These are phyloP conservation scores for Pecten maximus DNA, from an alignment of 2,888 invertebrate genomes.

Conservation along the genomic window DNA sequence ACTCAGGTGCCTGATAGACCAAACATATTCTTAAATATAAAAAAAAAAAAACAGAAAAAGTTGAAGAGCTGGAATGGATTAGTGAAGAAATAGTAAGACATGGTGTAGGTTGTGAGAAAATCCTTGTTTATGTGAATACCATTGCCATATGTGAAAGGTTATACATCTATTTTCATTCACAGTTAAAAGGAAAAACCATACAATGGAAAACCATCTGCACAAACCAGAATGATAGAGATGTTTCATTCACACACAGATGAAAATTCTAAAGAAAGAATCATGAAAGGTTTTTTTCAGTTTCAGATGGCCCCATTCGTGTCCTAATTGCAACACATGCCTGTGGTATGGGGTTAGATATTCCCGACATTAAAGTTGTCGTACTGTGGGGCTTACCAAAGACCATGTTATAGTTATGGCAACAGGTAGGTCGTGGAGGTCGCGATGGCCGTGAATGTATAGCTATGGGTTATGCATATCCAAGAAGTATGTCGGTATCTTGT, in stretches of 20 bases:
- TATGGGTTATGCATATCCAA: conserved; percentile 40
- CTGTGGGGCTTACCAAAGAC: conserved; percentile 47
- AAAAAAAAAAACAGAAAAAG: too few relatives aligned
- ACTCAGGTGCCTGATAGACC: too few relatives aligned
- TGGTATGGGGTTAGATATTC: conserved; percentile 48
- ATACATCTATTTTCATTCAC: conserved; percentile 44
- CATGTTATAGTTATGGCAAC: conserved; percentile 48
- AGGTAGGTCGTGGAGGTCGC: conserved; percentile 44
- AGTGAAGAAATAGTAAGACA: too few relatives aligned
- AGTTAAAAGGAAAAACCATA: conserved; percentile 36
- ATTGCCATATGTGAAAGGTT: too few relatives aligned
- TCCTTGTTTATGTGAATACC: too few relatives aligned
- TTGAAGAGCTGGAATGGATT: too few relatives aligned
- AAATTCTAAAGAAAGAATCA: conserved; percentile 3
- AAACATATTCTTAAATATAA: too few relatives aligned
- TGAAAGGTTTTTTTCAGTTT: background rate
- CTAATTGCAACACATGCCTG: conserved; percentile 46
- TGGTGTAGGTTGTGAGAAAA: too few relatives aligned
- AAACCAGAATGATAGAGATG: conserved; percentile 46
- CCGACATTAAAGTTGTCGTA: conserved; percentile 36
- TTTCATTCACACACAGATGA: conserved; percentile 39
- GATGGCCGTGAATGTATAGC: conserved; percentile 38
- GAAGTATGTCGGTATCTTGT: conserved; percentile 41
- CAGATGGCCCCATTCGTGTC: conserved; percentile 27
- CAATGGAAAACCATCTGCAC: background rate